Conservation (phyloP, 2,113 vertebrate genomes). For the Ammodytes dubius region DNA sequence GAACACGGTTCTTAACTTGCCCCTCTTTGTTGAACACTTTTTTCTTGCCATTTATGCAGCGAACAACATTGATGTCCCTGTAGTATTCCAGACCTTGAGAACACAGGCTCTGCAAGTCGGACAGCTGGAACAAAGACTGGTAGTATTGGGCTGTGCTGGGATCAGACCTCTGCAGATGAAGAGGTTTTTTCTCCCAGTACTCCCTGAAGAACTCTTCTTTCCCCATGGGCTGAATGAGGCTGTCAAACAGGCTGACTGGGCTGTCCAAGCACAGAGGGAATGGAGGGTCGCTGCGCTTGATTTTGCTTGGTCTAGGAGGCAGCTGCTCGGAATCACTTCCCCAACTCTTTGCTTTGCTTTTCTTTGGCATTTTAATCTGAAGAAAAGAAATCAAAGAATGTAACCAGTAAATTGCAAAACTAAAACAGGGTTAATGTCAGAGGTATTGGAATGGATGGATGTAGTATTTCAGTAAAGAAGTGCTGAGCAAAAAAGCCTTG, state of each 20-base stretch:
- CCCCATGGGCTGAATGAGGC: constrained; percentile 89
- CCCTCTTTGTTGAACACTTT: constrained; percentile 89
- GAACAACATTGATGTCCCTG: constrained; percentile 89
- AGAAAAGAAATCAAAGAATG: background rate
- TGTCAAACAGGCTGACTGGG: constrained; percentile 86
- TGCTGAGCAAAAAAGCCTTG: too few species aligned
- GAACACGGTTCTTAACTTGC: constrained; percentile 83
- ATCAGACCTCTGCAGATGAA: constrained; percentile 87
- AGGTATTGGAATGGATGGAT: background rate
- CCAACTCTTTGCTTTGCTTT: constrained; percentile 60
- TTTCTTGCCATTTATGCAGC: constrained; percentile 88
- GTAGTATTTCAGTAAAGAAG: too few species aligned
- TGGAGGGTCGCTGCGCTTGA: rapidly evolving
- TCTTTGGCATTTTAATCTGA: constrained; percentile 84
- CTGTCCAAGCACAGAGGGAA: constrained; percentile 82
- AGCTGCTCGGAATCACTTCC: constrained; percentile 32
- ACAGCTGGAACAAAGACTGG: constrained; percentile 88
- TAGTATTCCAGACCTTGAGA: constrained; percentile 83
- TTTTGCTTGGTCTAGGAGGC: constrained; percentile 77
- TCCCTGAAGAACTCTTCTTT: constrained; percentile 88
- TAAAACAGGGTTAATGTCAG: background rate
- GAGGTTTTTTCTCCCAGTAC: constrained; percentile 92
- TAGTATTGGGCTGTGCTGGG: constrained; percentile 81
- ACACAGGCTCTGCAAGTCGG: constrained; percentile 86
- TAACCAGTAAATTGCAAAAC: background rate